Conservation (phyloP, 2,113 vertebrate genomes). For the Fulmarus glacialis region DNA sequence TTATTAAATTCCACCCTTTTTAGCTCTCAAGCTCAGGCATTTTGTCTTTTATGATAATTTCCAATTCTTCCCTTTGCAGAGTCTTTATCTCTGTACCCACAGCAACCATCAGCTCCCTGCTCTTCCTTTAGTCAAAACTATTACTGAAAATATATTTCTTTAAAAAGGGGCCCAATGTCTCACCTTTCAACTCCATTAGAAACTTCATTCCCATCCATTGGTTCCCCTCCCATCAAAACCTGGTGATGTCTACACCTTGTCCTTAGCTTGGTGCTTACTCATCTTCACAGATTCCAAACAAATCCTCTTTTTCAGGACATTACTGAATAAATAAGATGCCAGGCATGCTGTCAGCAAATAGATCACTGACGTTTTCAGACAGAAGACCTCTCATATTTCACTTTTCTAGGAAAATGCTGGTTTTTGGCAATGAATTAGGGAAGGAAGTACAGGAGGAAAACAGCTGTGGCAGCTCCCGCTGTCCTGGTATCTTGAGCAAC, state of each 20-base stretch:
- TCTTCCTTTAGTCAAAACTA: background rate
- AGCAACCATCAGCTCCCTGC: background rate
- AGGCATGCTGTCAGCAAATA: background rate
- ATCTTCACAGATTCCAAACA: background rate
- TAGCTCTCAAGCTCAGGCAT: background rate
- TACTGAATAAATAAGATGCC: background rate
- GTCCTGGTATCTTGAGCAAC: background rate
- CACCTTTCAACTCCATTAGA: background rate
- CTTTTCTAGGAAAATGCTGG: background rate
- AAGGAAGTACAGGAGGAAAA: background rate
- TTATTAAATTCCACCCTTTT: background rate
- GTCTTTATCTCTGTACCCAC: background rate
- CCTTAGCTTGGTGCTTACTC: background rate
- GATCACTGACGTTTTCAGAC: background rate
- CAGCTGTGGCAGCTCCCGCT: background rate
- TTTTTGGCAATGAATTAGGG: background rate
- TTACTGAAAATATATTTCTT: background rate
- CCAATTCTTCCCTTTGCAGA: background rate
- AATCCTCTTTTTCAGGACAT: background rate
- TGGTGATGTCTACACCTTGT: background rate
- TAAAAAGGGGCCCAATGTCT: background rate
- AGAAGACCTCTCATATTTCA: background rate
- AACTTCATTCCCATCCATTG: background rate
- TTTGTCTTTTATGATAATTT: background rate
- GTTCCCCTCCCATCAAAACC: background rate